Percentiles rank a stretch among this genome's conserved stretches.
phyloP scores from a whole-genome alignment of 2,797 vertebrate genomes.

The Acanthurus leucopareius region DNA sequence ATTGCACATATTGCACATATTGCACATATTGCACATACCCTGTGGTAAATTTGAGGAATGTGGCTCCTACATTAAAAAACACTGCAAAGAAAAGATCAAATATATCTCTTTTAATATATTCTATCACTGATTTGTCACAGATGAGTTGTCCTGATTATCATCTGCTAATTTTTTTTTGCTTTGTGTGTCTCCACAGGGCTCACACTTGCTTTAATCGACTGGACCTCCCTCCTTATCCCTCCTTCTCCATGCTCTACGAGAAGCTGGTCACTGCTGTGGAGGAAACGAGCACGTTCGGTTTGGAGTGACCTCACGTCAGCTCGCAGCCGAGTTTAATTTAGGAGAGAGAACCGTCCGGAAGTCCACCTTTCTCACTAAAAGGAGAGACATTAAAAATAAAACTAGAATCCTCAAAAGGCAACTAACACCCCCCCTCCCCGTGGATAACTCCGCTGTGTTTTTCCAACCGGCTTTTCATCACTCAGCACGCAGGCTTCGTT shows the following conservation, averaged over 20 bases:
- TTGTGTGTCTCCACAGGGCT: constrained; percentile 84
- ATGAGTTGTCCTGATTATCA: neutral
- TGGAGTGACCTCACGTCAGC: constrained; percentile 86
- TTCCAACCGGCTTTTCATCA: constrained; percentile 39
- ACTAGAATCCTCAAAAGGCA: constrained; percentile 69
- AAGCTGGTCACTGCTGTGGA: constrained; percentile 97
- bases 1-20: no score
- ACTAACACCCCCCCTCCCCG: constrained; percentile 39
- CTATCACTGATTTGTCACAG: neutral
- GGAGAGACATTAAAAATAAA: constrained; percentile 47
- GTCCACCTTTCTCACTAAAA: constrained; percentile 17
- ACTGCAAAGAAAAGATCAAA: neutral
- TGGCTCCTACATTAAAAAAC: no score
- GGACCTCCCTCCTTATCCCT: constrained; percentile 97
- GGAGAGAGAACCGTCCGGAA: constrained; percentile 35
- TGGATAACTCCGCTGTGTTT: constrained; percentile 52
- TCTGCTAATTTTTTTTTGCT: neutral
- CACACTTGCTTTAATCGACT: constrained; percentile 98
- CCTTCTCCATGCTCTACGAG: constrained; percentile 98
- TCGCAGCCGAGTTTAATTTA: constrained; percentile 12
- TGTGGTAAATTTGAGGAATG: no score
- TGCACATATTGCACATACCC: no score
- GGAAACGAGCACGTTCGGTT: constrained; percentile 97
- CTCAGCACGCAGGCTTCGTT: constrained; percentile 38
- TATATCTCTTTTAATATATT: neutral